A percentile compares a stretch with the other conserved stretches of the same genome.
Evolutionary conservation across 2,797 vertebrate species (phyloP).

Genomic region (Ctenopoma multispine): DNA sequence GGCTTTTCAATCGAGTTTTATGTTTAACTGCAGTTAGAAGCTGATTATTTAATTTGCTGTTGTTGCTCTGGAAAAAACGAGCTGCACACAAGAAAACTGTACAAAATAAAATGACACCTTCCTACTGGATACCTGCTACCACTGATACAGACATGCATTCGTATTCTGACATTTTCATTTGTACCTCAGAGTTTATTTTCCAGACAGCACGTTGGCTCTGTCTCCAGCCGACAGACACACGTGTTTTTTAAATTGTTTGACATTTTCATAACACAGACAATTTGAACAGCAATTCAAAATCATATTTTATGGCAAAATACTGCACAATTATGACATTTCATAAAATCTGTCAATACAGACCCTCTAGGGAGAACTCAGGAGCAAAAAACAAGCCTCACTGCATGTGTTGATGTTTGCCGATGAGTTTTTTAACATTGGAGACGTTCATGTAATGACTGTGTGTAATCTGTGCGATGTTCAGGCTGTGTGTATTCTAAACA

Average conservation of each 20-base stretch:
- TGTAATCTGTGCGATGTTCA: conserved; percentile 53
- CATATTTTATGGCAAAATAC: conserved; percentile 6
- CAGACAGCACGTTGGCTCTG: background rate
- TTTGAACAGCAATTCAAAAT: conserved; percentile 29
- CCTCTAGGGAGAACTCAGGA: conserved; percentile 15
- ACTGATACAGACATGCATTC: background rate
- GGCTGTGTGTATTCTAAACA: conserved; percentile 56
- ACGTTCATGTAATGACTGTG: conserved; percentile 25
- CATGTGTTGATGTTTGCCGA: conserved; percentile 54
- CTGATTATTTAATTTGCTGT: background rate
- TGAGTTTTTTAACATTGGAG: conserved; percentile 20
- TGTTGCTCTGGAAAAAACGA: background rate
- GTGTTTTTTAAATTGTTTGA: background rate
- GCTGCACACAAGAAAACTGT: background rate
- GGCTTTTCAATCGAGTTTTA: no score
- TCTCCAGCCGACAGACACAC: conserved; percentile 1
- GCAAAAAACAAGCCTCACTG: conserved; percentile 17
- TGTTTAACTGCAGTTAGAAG: background rate
- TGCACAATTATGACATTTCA: conserved; percentile 1
- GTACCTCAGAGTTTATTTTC: background rate
- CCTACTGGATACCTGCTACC: background rate
- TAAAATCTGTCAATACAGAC: conserved; percentile 35
- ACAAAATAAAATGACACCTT: background rate
- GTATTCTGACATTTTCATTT: conserved; percentile 20
- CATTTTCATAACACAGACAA: conserved; percentile 21